Base-by-base conservation (phyloP, 2,797 vertebrate species). In the Anomalospiza imberbis region DNA sequence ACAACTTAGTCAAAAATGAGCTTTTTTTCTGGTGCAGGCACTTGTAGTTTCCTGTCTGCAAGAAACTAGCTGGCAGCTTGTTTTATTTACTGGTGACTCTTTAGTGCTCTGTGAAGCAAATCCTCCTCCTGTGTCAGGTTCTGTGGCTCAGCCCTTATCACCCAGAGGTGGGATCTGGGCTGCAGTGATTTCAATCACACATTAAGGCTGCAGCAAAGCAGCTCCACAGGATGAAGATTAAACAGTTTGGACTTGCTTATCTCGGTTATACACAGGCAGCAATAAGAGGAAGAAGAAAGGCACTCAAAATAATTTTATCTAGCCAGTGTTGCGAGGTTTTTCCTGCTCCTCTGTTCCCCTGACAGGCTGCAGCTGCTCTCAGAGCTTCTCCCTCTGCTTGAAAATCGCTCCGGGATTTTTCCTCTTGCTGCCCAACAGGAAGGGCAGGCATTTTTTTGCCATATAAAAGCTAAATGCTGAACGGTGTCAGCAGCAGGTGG, bases 41-140 rank as follows among this genome's bases (percentile, higher is more conserved):
- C 31, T 50, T 45, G 12, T 5, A 16, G 13, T 22, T 79, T 83
- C 84, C 68, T 48, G 17, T 11, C 36, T 71, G 19, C 40, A 15
- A 8, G 66, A 25, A 47, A 63, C 53, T 66, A n/a, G 24, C 8
- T 42, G 40, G 73, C 40, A 62, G 40, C 47, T 89, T 77, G 24
- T 8, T 94, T 70, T 62, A 53, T 89, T 93, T 63, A 13, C 97
- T 95, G 95, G 93, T 94, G 95, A 89, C 95, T 95, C 93, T 97
- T 94, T 62, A 92, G 86, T 67, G 60, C 58, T 87, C 83, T 96
- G 92, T 81, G 77, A 63, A 97, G 89, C 98, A 98, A 96, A 97
- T 97, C 97, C 84, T 57, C 24, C 89, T 81, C 50, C 81, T 25
- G 32, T 70, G n/a, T 25, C 24, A 17, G 68, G 47, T 44, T 12